phyloP scores from a whole-genome alignment of 2,888 invertebrate species.

The Catocala sponsa region DNA sequence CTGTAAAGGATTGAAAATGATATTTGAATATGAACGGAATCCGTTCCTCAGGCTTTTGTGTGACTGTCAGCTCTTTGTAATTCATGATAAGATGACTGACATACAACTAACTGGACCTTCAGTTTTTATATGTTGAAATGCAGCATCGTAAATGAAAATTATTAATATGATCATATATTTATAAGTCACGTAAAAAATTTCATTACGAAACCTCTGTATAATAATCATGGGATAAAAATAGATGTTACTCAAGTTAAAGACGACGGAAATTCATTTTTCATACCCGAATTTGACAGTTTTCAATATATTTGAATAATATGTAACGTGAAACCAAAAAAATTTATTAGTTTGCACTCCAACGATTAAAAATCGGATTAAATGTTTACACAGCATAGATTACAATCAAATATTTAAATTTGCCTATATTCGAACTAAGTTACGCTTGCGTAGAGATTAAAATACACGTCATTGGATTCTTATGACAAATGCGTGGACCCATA shows the following conservation, averaged over 20 bases:
- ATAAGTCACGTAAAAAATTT: not conserved
- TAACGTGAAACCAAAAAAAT: slow-evolving; percentile 18
- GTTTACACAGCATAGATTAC: slow-evolving; percentile 68
- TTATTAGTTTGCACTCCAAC: slow-evolving; percentile 16
- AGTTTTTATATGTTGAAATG: slow-evolving; percentile 1
- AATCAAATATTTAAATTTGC: slow-evolving; percentile 83
- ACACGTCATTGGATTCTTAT: slow-evolving; percentile 61
- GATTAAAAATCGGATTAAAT: slow-evolving; percentile 55
- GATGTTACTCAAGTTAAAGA: slow-evolving; percentile 1
- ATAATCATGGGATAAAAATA: slow-evolving; percentile 1
- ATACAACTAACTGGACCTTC: slow-evolving; percentile 18
- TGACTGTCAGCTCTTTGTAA: slow-evolving; percentile 29
- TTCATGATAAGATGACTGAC: slow-evolving; percentile 23
- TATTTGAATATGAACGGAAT: slow-evolving; percentile 62
- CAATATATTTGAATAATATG: slow-evolving; percentile 1
- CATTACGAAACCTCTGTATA: not conserved
- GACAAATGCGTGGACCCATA: slow-evolving; percentile 69
- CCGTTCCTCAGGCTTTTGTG: slow-evolving; percentile 41
- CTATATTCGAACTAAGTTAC: slow-evolving; percentile 50
- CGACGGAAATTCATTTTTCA: slow-evolving; percentile 1
- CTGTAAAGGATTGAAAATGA: slow-evolving; percentile 54
- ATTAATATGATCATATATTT: slow-evolving; percentile 1
- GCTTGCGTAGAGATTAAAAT: slow-evolving; percentile 54
- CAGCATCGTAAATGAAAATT: not conserved
- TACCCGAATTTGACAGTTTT: not conserved